Evolutionary conservation across 2,797 vertebrate species (phyloP).

Genomic region (Anabacerthia variegaticeps): DNA sequence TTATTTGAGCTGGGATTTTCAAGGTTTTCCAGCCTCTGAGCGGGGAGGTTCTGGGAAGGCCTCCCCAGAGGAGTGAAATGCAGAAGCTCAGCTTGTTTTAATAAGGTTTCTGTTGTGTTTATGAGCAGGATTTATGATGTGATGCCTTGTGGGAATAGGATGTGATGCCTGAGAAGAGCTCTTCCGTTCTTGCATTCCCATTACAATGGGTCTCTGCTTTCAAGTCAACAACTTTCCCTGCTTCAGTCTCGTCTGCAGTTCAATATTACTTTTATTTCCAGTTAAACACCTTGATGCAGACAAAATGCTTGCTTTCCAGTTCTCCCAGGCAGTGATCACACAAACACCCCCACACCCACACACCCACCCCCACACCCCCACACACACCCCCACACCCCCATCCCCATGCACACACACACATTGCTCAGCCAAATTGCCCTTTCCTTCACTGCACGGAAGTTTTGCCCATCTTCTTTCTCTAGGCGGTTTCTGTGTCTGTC

Average conservation of each 20-base stretch:
- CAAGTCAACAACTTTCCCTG: conserved; percentile 13
- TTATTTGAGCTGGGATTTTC: neutral
- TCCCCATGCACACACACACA: neutral
- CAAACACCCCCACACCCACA: neutral
- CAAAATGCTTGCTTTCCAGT: neutral
- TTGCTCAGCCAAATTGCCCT: neutral
- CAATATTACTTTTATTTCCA: conserved; percentile 13
- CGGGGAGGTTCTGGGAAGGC: neutral
- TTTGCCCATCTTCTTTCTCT: neutral
- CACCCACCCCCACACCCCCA: neutral
- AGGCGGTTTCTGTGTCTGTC: neutral
- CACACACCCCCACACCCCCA: neutral
- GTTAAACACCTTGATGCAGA: conserved; percentile 3
- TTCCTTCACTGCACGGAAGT: neutral
- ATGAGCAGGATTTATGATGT: conserved; percentile 56
- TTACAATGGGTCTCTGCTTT: conserved; percentile 21
- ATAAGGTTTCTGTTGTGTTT: conserved; percentile 57
- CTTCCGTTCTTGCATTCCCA: conserved; percentile 30
- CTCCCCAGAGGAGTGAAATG: neutral
- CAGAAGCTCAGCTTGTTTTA: conserved; percentile 63
- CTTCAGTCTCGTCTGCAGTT: conserved; percentile 17
- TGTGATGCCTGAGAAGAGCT: conserved; percentile 39
- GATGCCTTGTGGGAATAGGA: conserved; percentile 53
- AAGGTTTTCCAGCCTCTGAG: neutral
- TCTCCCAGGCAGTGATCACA: neutral